Base-by-base conservation (phyloP, 53 echinoderm and acorn worm species). In the Astropecten irregularis region DNA sequence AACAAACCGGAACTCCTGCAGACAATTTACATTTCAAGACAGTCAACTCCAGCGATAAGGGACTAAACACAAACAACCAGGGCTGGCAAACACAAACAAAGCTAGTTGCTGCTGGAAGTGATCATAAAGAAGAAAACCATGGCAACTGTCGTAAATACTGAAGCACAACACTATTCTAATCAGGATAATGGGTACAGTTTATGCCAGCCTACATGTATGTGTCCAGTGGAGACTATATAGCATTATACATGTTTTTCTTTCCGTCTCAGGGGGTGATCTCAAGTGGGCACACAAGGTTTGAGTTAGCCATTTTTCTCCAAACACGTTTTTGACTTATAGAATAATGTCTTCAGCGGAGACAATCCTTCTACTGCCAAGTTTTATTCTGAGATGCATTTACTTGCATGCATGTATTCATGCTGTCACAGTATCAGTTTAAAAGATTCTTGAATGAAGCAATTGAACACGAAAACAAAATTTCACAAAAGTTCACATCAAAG, bases 71-170 rank as follows among this genome's bases (percentile, higher is more conserved):
- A 85, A 85, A 74, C 74, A 85, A 85, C 62, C 22, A 44, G 4
- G 33, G 62, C 76, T 51, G 86, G 86, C 86, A 85, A 85, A 85
- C 53, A 85, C 73, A 85, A 85, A 85, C 76, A 85, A 85, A 73
- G 76, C 74, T 76, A 74, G 86, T 72, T 73, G 73, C 74, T 61
- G 13, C 56, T n/a, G 85, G 76, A 64, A 74, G 52, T 38, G 76
- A 73, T 79, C 79, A 79, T 85, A 85, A 85, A 85, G 73, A 85
- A 85, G 53, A 73, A 47, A 55, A 40, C 66, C 74, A 85, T 85
- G 66, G 76, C 54, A 85, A 85, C 86, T 47, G 58, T 60, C 66
- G 48, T 65, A 76, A 73, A 64, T 64, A 71, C 54, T 53, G 53
- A 53, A 4, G 19, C 3, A n/a, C 42, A 9, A 53, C 53, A 53